A percentile compares a stretch with the other conserved stretches of the same genome.
These are phyloP conservation scores for Catharus fuscescens DNA, from an alignment of 2,113 vertebrate genomes.

Conservation along the genomic window DNA sequence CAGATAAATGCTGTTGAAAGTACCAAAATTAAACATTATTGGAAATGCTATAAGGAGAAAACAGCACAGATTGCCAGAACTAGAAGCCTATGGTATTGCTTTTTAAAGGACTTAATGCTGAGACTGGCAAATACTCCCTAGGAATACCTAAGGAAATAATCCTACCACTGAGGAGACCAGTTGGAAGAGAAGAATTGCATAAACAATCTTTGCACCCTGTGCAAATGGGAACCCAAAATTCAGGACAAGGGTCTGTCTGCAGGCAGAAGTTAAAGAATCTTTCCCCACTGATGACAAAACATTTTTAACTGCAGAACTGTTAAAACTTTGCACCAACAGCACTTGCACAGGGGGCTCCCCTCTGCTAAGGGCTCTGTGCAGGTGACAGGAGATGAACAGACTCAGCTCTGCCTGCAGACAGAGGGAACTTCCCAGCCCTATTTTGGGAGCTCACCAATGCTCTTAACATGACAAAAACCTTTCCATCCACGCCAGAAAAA, in stretches of 20 bases:
- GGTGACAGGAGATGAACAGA: not conserved
- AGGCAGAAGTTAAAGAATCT: not conserved
- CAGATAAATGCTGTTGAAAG: not conserved
- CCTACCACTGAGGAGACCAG: not conserved
- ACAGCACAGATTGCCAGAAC: not conserved
- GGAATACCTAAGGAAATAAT: not conserved
- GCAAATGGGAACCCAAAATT: not conserved
- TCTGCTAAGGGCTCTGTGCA: not conserved
- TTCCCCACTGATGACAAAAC: not conserved
- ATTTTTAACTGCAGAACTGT: not conserved
- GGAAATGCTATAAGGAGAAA: not conserved
- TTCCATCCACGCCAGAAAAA: not conserved
- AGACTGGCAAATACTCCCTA: not conserved
- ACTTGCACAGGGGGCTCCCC: not conserved
- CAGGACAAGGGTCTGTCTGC: not conserved
- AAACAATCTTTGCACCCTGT: not conserved
- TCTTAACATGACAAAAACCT: not conserved
- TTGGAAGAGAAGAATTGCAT: not conserved
- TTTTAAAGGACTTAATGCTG: not conserved
- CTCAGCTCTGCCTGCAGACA: not conserved
- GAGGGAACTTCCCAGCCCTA: not conserved
- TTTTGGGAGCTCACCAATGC: conserved; percentile 20
- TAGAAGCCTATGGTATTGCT: not conserved
- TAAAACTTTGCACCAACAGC: not conserved
- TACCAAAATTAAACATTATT: not conserved